phyloP scores from a whole-genome alignment of 2,797 vertebrate species.

The Chaenodraco wilsoni region DNA sequence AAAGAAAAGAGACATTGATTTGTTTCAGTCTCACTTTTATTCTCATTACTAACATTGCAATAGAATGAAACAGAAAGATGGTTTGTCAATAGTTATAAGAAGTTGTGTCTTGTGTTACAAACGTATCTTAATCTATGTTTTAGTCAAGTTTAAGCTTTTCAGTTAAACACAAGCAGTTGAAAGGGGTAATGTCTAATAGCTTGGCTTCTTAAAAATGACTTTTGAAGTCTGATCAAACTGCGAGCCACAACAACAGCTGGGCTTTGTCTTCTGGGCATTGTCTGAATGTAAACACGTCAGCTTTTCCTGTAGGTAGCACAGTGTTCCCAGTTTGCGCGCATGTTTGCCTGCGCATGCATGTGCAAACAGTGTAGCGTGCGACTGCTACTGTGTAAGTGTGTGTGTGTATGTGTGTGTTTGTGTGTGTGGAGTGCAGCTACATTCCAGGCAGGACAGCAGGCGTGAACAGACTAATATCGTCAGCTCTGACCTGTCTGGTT shows the following conservation, averaged over 20 bases:
- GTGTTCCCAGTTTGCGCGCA: slow-evolving; percentile 1
- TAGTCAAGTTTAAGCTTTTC: slow-evolving; percentile 27
- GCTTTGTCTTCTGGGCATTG: slow-evolving; percentile 59
- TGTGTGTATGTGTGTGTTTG: slow-evolving; percentile 14
- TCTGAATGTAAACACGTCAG: slow-evolving; percentile 73
- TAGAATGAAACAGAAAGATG: neutral
- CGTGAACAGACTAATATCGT: slow-evolving; percentile 54
- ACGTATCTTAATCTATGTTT: slow-evolving; percentile 24
- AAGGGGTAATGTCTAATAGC: neutral
- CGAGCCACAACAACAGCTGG: slow-evolving; percentile 43
- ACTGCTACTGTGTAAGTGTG: slow-evolving; percentile 19
- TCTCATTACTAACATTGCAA: neutral
- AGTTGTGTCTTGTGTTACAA: slow-evolving; percentile 17
- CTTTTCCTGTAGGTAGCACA: slow-evolving; percentile 61
- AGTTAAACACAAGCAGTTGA: slow-evolving; percentile 18
- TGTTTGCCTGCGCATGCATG: slow-evolving; percentile 31
- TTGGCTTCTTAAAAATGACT: slow-evolving; percentile 29
- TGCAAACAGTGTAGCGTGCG: slow-evolving; percentile 9
- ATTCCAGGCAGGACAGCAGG: slow-evolving; percentile 61
- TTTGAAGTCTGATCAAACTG: slow-evolving; percentile 39
- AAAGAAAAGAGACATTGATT: neutral
- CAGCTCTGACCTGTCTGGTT: slow-evolving; percentile 38
- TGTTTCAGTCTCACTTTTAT: neutral
- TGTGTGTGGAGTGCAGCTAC: slow-evolving; percentile 28
- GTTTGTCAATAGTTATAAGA: slow-evolving; percentile 3